Percentiles rank a stretch among this genome's conserved stretches.
Evolutionary conservation across 2,797 vertebrate species (phyloP).

Genomic region (Bothrops alternatus): DNA sequence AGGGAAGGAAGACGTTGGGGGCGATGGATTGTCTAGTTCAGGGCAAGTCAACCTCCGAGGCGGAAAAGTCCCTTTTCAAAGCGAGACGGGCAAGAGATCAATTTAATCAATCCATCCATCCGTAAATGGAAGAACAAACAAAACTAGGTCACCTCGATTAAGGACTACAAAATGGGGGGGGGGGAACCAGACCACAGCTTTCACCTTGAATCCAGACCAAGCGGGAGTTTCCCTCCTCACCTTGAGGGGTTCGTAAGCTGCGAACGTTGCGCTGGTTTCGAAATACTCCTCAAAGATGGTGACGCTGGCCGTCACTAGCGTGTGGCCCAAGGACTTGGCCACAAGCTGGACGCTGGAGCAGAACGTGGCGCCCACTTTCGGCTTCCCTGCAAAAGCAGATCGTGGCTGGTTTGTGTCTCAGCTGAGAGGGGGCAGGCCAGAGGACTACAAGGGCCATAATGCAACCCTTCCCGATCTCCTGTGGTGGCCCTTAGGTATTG

Average conservation of each 20-base stretch:
- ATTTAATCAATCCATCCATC: too few relatives aligned
- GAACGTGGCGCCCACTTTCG: conserved; percentile 44
- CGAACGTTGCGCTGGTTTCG: conserved; percentile 71
- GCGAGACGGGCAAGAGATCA: too few relatives aligned
- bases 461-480: not conserved
- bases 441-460: not conserved
- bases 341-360: conserved; percentile 62
- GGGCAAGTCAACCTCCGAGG: not conserved
- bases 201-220: conserved; percentile 41
- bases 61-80: conserved; percentile 1
- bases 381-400: conserved; percentile 51
- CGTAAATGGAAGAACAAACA: too few relatives aligned
- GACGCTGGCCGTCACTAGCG: conserved; percentile 64
- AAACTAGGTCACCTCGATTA: too few relatives aligned
- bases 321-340: conserved; percentile 56
- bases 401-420: not conserved
- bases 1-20: not conserved
- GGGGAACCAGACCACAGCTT: too few relatives aligned
- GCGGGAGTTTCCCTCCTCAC: conserved; percentile 42
- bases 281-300: conserved; percentile 57
- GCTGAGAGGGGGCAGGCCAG: not conserved
- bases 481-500: not conserved
- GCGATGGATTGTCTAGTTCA: not conserved
- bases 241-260: conserved; percentile 71
- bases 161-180: too few relatives aligned